Evolutionary conservation across 35 echinoderm and acorn worm genomes (phyloP).

Genomic region (Hemicentrotus pulcherrimus): DNA sequence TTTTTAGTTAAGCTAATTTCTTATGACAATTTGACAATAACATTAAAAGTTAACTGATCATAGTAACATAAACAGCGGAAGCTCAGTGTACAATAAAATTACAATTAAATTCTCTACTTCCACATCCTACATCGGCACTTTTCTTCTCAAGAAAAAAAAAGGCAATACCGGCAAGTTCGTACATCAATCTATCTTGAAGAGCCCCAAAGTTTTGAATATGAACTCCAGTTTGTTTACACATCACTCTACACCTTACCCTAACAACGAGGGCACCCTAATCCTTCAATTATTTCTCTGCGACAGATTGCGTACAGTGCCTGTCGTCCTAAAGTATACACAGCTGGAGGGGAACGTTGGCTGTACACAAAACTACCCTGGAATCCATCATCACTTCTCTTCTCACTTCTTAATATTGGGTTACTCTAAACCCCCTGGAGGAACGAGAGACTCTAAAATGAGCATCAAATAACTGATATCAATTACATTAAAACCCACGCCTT

Average conservation of each 20-base stretch:
- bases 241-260: neutral
- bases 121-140: neutral
- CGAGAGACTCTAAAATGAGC: neutral
- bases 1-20: neutral
- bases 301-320: constrained; percentile 3
- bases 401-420: neutral
- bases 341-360: neutral
- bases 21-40: neutral
- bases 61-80: neutral
- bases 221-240: constrained; percentile 3
- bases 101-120: neutral
- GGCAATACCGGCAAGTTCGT: neutral
- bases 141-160: neutral
- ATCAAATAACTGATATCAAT: neutral
- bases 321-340: neutral
- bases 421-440: neutral
- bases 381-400: constrained; percentile 2
- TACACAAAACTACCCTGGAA: neutral
- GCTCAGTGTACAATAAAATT: neutral
- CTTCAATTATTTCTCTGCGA: neutral
- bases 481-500: constrained; percentile 6
- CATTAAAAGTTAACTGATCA: neutral
- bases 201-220: neutral
- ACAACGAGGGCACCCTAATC: constrained; percentile 15
- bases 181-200: neutral